Evolutionary conservation across 2,113 vertebrate genomes (phyloP).

Genomic region (Callaeas wilsoni): DNA sequence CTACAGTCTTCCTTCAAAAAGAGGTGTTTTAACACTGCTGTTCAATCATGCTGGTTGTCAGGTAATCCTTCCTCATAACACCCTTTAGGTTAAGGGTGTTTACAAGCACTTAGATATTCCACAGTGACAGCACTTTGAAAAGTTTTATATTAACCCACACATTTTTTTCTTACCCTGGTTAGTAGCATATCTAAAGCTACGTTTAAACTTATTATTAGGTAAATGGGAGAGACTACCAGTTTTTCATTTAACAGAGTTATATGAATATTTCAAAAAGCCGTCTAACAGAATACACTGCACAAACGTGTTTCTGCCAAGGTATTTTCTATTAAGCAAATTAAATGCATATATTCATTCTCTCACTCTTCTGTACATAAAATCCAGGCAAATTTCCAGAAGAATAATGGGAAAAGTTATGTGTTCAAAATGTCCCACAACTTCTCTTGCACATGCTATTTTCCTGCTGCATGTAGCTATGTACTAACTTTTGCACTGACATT

Average conservation of each 20-base stretch:
- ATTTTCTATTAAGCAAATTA: constrained; percentile 34
- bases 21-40: neutral
- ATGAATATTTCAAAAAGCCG: neutral
- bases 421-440: neutral
- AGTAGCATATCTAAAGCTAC: neutral
- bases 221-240: neutral
- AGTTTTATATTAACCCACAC: constrained; percentile 12
- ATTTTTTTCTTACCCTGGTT: constrained; percentile 15
- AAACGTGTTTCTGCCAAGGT: neutral
- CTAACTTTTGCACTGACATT: neutral
- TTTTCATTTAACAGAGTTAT: neutral
- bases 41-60: neutral
- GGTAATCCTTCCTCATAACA: neutral
- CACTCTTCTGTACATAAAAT: neutral
- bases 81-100: constrained; percentile 8
- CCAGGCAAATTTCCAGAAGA: neutral
- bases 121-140: neutral
- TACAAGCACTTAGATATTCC: neutral
- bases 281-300: neutral
- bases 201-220: neutral
- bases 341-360: neutral
- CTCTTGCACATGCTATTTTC: neutral
- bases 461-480: neutral
- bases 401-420: neutral
- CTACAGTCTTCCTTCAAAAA: neutral